Evolutionary conservation across 2,888 invertebrate genomes (phyloP).

Genomic region (Scaeva pyrastri): DNA sequence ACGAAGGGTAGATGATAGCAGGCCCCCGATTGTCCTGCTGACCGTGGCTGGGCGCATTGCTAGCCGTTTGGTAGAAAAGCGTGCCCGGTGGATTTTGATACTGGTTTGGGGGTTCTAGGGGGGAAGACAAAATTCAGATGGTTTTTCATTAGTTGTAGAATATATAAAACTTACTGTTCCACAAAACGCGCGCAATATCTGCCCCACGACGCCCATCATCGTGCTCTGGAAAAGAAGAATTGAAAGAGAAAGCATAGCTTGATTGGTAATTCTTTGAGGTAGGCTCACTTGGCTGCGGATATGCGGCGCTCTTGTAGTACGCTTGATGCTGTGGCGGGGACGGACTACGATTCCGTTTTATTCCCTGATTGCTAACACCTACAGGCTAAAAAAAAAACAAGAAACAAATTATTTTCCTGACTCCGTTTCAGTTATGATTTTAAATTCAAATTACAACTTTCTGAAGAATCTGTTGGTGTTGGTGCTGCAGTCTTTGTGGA

Average conservation of each 20-base stretch:
- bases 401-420: neutral
- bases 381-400: conserved; percentile 77
- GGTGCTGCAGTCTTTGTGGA: conserved; percentile 85
- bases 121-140: neutral
- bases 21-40: conserved; percentile 81
- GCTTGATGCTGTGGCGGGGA: conserved; percentile 85
- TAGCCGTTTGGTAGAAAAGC: conserved; percentile 85
- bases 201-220: conserved; percentile 92
- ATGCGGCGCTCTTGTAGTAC: conserved; percentile 82
- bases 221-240: conserved; percentile 85
- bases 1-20: conserved; percentile 81
- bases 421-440: neutral
- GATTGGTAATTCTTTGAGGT: conserved; percentile 64
- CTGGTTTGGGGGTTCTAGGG: conserved; percentile 84
- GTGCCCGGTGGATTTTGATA: conserved; percentile 85
- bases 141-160: neutral
- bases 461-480: conserved; percentile 80
- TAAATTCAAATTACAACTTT: conserved; percentile 77
- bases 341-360: conserved; percentile 86
- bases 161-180: conserved; percentile 89
- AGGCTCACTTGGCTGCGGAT: conserved; percentile 82
- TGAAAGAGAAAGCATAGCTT: conserved; percentile 80
- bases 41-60: conserved; percentile 82
- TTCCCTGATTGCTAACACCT: conserved; percentile 79
- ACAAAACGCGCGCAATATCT: conserved; percentile 92